Evolutionary conservation across 2,888 invertebrate species (phyloP).

Genomic region (Mythimna pallens): DNA sequence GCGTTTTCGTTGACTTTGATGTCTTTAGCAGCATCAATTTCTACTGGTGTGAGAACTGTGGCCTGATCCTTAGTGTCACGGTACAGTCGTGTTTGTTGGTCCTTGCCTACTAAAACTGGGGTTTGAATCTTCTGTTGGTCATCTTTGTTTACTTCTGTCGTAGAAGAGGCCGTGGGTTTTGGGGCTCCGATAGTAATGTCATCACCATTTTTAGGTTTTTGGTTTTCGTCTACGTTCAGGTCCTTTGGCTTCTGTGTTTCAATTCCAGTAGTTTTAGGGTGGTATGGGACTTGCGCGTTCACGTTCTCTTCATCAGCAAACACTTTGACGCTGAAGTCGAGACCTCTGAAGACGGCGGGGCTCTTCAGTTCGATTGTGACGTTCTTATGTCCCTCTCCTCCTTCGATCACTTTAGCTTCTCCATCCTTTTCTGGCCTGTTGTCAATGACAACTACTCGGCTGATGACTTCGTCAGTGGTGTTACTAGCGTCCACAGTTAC

Average conservation of each 20-base stretch:
- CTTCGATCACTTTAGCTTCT: constrained; percentile 79
- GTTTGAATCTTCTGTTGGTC: constrained; percentile 25
- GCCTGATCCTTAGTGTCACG: constrained; percentile 46
- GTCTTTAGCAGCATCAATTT: constrained; percentile 25
- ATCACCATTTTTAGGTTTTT: constrained; percentile 21
- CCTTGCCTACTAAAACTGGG: constrained; percentile 28
- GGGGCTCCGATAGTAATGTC: constrained; percentile 31
- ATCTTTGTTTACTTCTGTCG: constrained; percentile 26
- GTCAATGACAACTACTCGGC: constrained; percentile 78
- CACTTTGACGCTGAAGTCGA: constrained; percentile 80
- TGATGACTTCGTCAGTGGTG: constrained; percentile 77
- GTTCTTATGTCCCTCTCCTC: constrained; percentile 81
- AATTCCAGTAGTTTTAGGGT: constrained; percentile 25
- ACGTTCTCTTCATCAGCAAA: constrained; percentile 68
- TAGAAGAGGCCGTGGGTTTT: constrained; percentile 23
- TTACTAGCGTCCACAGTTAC: constrained; percentile 75
- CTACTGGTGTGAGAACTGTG: constrained; percentile 9
- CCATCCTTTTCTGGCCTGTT: constrained; percentile 83
- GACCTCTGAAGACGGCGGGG: constrained; percentile 83
- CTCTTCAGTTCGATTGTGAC: constrained; percentile 84
- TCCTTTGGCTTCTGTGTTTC: constrained; percentile 41
- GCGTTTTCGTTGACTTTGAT: constrained; percentile 26
- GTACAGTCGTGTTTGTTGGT: constrained; percentile 39
- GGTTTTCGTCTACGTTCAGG: constrained; percentile 26
- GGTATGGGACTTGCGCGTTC: constrained; percentile 14